These are phyloP conservation scores for Zoanthus sociatus DNA, from an alignment of 92 coral and sea anemone genomes.

Conservation along the genomic window DNA sequence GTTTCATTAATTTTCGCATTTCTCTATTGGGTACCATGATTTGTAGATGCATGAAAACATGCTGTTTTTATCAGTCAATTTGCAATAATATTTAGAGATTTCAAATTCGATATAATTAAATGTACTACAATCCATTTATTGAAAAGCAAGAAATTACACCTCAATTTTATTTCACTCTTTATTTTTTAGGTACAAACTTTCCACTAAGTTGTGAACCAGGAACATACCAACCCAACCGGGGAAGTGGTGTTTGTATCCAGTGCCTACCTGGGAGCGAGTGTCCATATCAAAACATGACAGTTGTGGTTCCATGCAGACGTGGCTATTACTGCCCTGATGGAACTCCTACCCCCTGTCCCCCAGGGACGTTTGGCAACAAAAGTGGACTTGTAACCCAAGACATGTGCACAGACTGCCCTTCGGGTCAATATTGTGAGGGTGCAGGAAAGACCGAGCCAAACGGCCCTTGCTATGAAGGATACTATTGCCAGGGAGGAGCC, in stretches of 20 bases:
- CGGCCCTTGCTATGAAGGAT: constrained; percentile 84
- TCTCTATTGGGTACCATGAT: too few species aligned
- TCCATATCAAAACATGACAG: constrained; percentile 89
- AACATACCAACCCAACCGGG: constrained; percentile 86
- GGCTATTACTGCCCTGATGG: constrained; percentile 97
- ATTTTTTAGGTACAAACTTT: constrained; percentile 68
- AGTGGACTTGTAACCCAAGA: constrained; percentile 70
- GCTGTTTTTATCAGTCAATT: too few species aligned
- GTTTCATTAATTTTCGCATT: too few species aligned
- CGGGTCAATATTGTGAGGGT: constrained; percentile 85
- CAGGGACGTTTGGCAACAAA: constrained; percentile 92
- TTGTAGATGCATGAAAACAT: too few species aligned
- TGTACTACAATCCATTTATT: neutral
- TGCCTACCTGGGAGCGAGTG: constrained; percentile 91
- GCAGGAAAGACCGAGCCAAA: constrained; percentile 79
- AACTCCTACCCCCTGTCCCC: constrained; percentile 80
- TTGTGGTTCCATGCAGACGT: constrained; percentile 80
- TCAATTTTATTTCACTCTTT: neutral
- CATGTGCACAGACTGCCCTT: constrained; percentile 91
- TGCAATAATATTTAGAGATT: too few species aligned
- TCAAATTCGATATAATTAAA: too few species aligned
- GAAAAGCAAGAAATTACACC: neutral
- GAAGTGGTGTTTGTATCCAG: constrained; percentile 78
- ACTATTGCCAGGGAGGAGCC: constrained; percentile 92
- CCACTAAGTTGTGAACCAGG: constrained; percentile 88